These are phyloP conservation scores for Eilema griseolum DNA, from an alignment of 2,888 invertebrate genomes.

Conservation along the genomic window DNA sequence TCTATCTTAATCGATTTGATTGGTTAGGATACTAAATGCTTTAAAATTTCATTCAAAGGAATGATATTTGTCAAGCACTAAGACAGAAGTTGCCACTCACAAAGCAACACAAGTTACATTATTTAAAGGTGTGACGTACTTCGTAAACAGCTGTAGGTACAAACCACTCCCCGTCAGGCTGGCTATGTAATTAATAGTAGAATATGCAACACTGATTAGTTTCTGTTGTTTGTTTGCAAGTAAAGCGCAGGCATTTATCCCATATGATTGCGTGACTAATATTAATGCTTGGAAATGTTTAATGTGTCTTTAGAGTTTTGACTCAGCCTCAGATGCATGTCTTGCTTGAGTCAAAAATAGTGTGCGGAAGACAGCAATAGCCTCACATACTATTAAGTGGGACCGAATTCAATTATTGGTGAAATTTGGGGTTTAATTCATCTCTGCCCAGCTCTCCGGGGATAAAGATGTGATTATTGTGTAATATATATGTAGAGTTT, in stretches of 20 bases:
- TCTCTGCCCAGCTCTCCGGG: too few species aligned
- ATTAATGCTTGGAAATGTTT: background rate
- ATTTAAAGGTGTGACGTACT: conserved; percentile 4
- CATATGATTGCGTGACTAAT: background rate
- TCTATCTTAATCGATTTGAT: too few species aligned
- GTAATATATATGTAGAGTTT: background rate
- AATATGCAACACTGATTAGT: conserved; percentile 5
- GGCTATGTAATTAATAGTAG: conserved; percentile 1
- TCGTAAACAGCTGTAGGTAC: background rate
- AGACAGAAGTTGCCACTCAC: background rate
- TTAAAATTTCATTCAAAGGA: too few species aligned
- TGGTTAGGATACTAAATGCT: too few species aligned
- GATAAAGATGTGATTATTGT: too few species aligned
- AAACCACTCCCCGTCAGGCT: background rate
- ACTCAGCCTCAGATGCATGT: too few species aligned
- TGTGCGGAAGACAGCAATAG: too few species aligned
- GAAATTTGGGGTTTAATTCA: too few species aligned
- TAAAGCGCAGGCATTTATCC: background rate
- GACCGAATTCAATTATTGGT: too few species aligned
- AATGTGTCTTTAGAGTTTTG: background rate
- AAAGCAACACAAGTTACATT: background rate
- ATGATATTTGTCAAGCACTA: background rate
- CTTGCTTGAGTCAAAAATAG: too few species aligned
- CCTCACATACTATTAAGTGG: too few species aligned
- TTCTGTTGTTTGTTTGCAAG: conserved; percentile 2